Base-by-base conservation (phyloP, 1,140 invertebrate species). In the Alviniconcha marisindica region DNA sequence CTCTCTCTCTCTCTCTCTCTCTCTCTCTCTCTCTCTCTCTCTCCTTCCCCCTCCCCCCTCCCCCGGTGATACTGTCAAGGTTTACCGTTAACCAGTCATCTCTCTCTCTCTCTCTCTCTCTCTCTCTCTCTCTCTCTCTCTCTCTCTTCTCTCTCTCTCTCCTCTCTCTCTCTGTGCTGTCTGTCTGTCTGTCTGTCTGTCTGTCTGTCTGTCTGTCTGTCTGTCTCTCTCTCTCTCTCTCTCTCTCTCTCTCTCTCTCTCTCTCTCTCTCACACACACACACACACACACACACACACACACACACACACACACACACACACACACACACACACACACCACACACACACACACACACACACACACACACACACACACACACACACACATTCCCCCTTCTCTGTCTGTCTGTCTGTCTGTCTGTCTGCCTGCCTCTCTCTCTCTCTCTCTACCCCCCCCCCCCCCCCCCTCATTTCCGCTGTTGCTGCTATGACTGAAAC, bases 241-340 rank as follows among this genome's bases (percentile, higher is more conserved):
- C 33, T 69, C 63, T 2, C 63, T 69, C 15, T 69, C 33, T 2
- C 33, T 69, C 12, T 69, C 63, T 69, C 63, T 69, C 33, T 2
- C n/a, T 69, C n/a, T 69, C 33, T 69, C 33, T 69, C 63, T 69
- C 83, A 38, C 69, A 69, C 78, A 77, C 69, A 76, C 71, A 77
- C 51, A 81, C 69, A 77, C 83, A 51, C 54, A 77, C 78, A 77
- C 38, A 63, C 56, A 82, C 38, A 82, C 51, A 77, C 71, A 51
- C 51, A 77, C 78, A 82, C 38, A 76, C 54, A 60, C 48, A 74
- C 66, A 81, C 82, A 33, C 66, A 77, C 82, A 81, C 66, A 54
- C 69, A 81, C 31, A 79, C 56, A 54, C 54, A 42, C 74, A 63
- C 42, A 31, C 44, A 18, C 44, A 48, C 44, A 48, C 44, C 7